Evolutionary conservation across 2,113 vertebrate species (phyloP).

Genomic region (Rhinichthys klamathensis): DNA sequence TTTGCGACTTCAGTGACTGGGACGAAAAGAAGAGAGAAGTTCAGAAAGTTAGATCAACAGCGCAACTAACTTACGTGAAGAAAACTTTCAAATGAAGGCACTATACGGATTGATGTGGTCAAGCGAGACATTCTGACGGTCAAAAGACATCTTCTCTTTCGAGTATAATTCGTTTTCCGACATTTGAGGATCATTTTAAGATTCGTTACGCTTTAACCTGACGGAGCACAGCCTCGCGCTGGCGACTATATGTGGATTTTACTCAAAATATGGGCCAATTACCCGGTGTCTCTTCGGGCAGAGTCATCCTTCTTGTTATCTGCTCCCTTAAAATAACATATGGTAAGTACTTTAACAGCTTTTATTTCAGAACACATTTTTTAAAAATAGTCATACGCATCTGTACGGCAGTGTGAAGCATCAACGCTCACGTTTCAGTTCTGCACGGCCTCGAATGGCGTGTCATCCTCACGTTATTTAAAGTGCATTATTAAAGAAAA

Average conservation of each 20-base stretch:
- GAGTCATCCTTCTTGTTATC: slow-evolving; percentile 66
- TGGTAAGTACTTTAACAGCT: slow-evolving; percentile 66
- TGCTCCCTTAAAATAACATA: slow-evolving; percentile 68
- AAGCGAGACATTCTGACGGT: not conserved
- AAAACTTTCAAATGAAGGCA: slow-evolving; percentile 6
- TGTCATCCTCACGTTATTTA: slow-evolving; percentile 1
- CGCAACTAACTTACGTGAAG: not conserved
- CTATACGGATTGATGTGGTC: slow-evolving; percentile 49
- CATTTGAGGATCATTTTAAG: slow-evolving; percentile 45
- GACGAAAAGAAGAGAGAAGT: slow-evolving; percentile 54
- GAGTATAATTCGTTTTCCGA: slow-evolving; percentile 2
- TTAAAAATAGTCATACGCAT: slow-evolving; percentile 14
- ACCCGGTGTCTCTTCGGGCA: slow-evolving; percentile 73
- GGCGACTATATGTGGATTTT: slow-evolving; percentile 81
- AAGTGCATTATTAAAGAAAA: not conserved
- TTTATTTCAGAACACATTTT: not conserved
- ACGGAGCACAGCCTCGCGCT: slow-evolving; percentile 70
- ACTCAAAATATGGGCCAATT: slow-evolving; percentile 76
- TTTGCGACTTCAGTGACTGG: slow-evolving; percentile 56
- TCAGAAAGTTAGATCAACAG: slow-evolving; percentile 52
- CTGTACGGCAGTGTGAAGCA: slow-evolving; percentile 13
- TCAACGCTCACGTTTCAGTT: slow-evolving; percentile 32
- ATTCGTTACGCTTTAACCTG: slow-evolving; percentile 59
- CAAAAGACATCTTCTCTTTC: not conserved
- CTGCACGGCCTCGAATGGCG: slow-evolving; percentile 26